phyloP scores from a whole-genome alignment of 2,113 vertebrate species.

The Python bivittatus region DNA sequence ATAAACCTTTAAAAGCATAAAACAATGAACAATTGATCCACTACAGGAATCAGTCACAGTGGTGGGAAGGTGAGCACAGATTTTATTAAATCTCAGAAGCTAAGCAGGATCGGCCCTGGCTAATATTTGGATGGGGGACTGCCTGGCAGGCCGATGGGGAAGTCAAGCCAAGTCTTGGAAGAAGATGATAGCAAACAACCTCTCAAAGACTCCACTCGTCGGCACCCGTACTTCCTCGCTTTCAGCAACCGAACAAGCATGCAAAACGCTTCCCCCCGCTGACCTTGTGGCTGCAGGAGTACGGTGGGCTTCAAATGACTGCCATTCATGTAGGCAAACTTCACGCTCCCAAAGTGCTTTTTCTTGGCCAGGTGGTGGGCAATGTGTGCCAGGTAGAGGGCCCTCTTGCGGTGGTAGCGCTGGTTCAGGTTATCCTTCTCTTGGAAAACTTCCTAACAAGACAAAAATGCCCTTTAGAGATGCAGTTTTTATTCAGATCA shows the following conservation, averaged over 20 bases:
- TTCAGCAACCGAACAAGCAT: not conserved
- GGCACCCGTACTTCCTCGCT: not conserved
- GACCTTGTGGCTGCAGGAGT: conserved; percentile 85
- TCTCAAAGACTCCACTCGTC: not conserved
- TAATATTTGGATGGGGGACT: not conserved
- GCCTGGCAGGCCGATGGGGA: not conserved
- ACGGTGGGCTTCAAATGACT: conserved; percentile 88
- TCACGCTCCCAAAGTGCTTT: conserved; percentile 79
- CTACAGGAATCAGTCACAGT: not conserved
- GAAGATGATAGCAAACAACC: not conserved
- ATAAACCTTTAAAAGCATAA: not conserved
- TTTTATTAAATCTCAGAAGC: not conserved
- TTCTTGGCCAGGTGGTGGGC: conserved; percentile 79
- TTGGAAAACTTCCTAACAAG: conserved; percentile 84
- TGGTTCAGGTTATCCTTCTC: conserved; percentile 92
- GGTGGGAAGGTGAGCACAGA: not conserved
- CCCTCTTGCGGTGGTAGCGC: conserved; percentile 92
- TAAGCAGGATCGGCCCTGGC: not conserved
- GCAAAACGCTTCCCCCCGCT: not conserved
- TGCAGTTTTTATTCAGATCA: not conserved
- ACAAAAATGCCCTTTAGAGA: not conserved
- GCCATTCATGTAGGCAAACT: conserved; percentile 87
- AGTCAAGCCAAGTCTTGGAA: not conserved
- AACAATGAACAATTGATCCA: not conserved
- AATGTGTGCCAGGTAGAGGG: conserved; percentile 87